These are phyloP conservation scores for Andrena hattorfiana DNA, from an alignment of 2,888 invertebrate genomes.

Conservation along the genomic window DNA sequence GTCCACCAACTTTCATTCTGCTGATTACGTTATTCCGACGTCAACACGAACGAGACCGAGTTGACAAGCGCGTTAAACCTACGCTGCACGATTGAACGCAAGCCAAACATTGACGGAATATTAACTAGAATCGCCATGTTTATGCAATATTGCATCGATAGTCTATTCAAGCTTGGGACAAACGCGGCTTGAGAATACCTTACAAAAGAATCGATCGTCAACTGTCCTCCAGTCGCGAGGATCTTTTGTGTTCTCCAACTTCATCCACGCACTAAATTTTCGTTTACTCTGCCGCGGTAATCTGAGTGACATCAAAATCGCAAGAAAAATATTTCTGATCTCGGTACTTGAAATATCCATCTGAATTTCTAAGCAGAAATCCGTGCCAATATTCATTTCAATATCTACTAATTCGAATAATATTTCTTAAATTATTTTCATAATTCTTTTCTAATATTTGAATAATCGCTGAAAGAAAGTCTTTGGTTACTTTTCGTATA, in stretches of 20 bases:
- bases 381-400: too few species aligned
- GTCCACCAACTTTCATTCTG: slow-evolving; percentile 7
- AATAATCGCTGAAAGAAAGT: too few species aligned
- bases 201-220: slow-evolving; percentile 38
- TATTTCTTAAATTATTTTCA: too few species aligned
- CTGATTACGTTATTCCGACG: neutral
- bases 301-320: too few species aligned
- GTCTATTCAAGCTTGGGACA: slow-evolving; percentile 7
- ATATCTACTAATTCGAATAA: too few species aligned
- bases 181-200: slow-evolving; percentile 14
- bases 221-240: slow-evolving; percentile 35
- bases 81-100: slow-evolving; percentile 19
- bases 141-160: slow-evolving; percentile 15
- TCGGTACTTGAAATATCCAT: too few species aligned
- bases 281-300: neutral
- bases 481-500: too few species aligned
- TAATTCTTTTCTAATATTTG: too few species aligned
- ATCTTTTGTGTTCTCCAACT: neutral
- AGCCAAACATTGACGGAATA: slow-evolving; percentile 47
- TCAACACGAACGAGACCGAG: slow-evolving; percentile 5
- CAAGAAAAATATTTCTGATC: too few species aligned
- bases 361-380: too few species aligned
- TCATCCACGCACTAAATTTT: neutral
- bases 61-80: slow-evolving; percentile 28
- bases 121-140: slow-evolving; percentile 39